Evolutionary conservation across 2,797 vertebrate species (phyloP).

Genomic region (Melanotaenia nigrans): DNA sequence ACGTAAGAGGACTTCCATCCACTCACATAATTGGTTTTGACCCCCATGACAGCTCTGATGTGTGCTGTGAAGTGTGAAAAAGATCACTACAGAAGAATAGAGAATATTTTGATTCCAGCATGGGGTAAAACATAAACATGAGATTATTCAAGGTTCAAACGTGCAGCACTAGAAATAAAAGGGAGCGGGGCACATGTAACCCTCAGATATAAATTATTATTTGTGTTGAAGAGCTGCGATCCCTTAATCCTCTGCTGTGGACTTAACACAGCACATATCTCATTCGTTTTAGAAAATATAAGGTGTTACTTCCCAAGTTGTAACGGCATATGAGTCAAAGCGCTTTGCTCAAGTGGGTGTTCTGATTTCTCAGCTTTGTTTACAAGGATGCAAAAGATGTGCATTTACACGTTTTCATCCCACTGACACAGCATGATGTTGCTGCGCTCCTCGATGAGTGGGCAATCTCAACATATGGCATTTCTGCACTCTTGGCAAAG

Average conservation of each 20-base stretch:
- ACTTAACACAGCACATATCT: constrained; percentile 7
- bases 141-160: constrained; percentile 32
- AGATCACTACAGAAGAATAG: constrained; percentile 14
- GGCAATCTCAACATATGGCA: constrained; percentile 73
- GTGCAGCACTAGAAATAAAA: constrained; percentile 15
- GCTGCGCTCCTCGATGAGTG: constrained; percentile 48
- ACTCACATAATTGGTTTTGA: constrained; percentile 74
- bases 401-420: constrained; percentile 52
- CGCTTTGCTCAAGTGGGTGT: constrained; percentile 30
- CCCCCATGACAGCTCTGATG: constrained; percentile 53
- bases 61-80: constrained; percentile 41
- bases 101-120: constrained; percentile 12
- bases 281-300: constrained; percentile 26
- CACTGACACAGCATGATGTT: constrained; percentile 62
- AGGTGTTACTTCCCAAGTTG: neutral
- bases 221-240: constrained; percentile 36
- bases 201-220: constrained; percentile 34
- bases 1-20: constrained; percentile 72
- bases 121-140: constrained; percentile 37
- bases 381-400: constrained; percentile 41
- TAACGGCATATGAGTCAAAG: constrained; percentile 16
- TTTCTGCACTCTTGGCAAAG: constrained; percentile 63
- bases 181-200: neutral
- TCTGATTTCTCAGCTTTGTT: constrained; percentile 49
- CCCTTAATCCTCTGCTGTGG: constrained; percentile 51